Base-by-base conservation (phyloP, 2,797 vertebrate species). In the Pyrocephalus nanus region DNA sequence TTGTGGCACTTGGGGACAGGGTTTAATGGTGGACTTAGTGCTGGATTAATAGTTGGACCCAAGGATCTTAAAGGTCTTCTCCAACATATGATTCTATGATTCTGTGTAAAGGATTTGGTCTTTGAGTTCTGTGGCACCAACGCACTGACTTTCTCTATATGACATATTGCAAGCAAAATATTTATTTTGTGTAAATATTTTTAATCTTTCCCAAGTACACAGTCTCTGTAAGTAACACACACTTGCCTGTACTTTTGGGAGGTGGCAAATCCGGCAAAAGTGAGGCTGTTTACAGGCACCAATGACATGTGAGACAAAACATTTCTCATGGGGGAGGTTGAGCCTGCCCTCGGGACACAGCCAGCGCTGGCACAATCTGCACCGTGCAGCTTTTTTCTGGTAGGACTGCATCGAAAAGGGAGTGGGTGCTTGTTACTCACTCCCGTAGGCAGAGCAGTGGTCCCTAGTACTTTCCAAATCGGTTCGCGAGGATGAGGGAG, bases 381-480 rank as follows among this genome's bases (percentile, higher is more conserved):
- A 8, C 11, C 1, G 42, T 1, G 5, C 23, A 3, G 45, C 21
- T 34, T 18, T 32, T 20, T 16, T 11, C n/a, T 11, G 25, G 40
- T 0, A 32, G 57, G 57, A 51, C 10, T 2, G 26, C 81, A 2
- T 3, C 26, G 25, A 19, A 12, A 11, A 19, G 60, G 32, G 13
- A 7, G 38, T 0, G 64, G 11, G 32, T 8, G 19, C 32, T 11
- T 12, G 40, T 36, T 43, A 7, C 60, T 34, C 25, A 6, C 22
- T 60, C 45, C 76, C 10, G 50, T 1, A 3, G 40, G 66, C 12
- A 36, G 8, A 15, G 14, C 11, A 4, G 1, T 2, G 12, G 7
- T 8, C 27, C 45, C 26, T 3, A 32, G 18, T 32, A 0, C 50
- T 47, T 53, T 2, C 50, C 58, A 0, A 19, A 38, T 8, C 21